Evolutionary conservation across 2,888 invertebrate genomes (phyloP), one percentile per base, ranked within the genome.

Genomic region (Acanthosepion esculentum): DNA sequence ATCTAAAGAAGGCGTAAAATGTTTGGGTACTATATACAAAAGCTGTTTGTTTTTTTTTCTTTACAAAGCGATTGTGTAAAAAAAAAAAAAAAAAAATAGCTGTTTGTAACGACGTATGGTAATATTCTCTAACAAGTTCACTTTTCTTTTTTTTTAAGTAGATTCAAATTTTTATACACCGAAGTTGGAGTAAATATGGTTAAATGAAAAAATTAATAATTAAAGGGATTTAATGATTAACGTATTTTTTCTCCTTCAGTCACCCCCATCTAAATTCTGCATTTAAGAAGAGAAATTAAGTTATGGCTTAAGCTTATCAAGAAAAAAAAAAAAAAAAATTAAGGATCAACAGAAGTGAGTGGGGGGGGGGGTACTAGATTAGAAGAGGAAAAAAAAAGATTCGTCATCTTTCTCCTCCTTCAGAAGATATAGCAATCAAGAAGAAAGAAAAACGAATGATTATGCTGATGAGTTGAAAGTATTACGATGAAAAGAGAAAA

Each of bases 401-500:
- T 78, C n/a, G 78, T 78, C n/a, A 12, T 78, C 78, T 18, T n/a
- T 10, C 20, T 20, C 55, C 55, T 5, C 0, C 55, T 6, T 55
- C 23, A 20, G 20, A 23, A 20, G n/a, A 78, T 78, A n/a, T 78
- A 78, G 78, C 33, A 78, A 33, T 78, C 78, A 33, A 33, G n/a
- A 78, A 2, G 0, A 78, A 78, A 78, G 18, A n/a, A 78, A 78
- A 23, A 12, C 78, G 78, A 78, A 78, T 78, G 78, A 78, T 78
- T 78, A 78, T 78, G 78, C n/a, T 78, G 78, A 78, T 78, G 78
- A 78, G 78, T 78, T 78, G n/a, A 29, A 78, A 78, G 78, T 78
- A n/a, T 23, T 59, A 59, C 59, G 59, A 59, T 23, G 59, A 59
- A 23, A 92, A 48, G 48, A 92, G 50, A 48, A 48, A 48, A 92